Evolutionary conservation across 2,888 invertebrate species (phyloP).

Genomic region (Drosophila nigritarsus): DNA sequence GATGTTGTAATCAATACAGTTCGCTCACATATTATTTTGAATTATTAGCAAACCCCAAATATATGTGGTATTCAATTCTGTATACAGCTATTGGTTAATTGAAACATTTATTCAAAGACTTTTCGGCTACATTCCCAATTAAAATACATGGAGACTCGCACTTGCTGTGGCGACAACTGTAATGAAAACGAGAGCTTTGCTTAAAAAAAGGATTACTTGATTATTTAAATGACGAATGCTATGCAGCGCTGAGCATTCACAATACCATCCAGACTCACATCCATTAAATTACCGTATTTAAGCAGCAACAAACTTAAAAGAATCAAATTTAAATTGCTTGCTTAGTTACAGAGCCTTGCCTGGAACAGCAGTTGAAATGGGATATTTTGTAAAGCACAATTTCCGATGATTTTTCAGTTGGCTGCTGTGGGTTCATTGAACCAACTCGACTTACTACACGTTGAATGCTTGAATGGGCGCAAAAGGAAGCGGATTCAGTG

Average conservation of each 20-base stretch:
- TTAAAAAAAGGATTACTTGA: not conserved
- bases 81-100: not conserved
- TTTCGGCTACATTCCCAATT: not conserved
- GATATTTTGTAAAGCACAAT: slow-evolving; percentile 9
- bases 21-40: not conserved
- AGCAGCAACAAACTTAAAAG: not conserved
- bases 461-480: slow-evolving; percentile 30
- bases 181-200: not conserved
- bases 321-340: slow-evolving; percentile 21
- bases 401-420: slow-evolving; percentile 8
- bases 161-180: not conserved
- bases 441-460: not conserved
- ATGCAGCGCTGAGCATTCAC: not conserved
- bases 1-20: not conserved
- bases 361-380: not conserved
- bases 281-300: slow-evolving; percentile 3
- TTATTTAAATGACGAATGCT: slow-evolving; percentile 1
- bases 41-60: not conserved
- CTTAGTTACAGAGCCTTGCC: slow-evolving; percentile 13
- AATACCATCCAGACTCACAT: not conserved
- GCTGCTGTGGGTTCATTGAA: slow-evolving; percentile 9
- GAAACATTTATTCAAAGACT: not conserved
- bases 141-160: too few species aligned
- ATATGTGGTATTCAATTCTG: not conserved
- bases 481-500: slow-evolving; percentile 25